Conservation (phyloP, 2,113 vertebrate genomes). For the Corydoras sp. region DNA sequence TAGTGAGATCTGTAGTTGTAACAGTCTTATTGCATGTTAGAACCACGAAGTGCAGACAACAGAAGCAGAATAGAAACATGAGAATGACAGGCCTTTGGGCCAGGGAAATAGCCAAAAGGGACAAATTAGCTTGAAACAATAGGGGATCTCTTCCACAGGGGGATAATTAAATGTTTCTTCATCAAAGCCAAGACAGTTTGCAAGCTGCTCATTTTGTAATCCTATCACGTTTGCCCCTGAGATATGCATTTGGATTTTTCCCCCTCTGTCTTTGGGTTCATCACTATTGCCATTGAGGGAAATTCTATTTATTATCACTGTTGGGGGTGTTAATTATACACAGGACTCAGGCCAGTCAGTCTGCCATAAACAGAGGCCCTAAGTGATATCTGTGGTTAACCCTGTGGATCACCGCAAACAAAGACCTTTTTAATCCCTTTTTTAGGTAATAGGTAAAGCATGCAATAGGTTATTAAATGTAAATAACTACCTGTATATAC, state of each 20-base stretch:
- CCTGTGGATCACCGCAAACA: slow-evolving; percentile 47
- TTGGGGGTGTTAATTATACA: slow-evolving; percentile 72
- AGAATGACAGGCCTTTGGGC: slow-evolving; percentile 64
- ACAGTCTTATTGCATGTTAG: slow-evolving; percentile 20
- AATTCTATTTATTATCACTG: slow-evolving; percentile 71
- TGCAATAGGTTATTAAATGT: neutral
- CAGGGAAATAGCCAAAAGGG: slow-evolving; percentile 76
- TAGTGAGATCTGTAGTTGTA: slow-evolving; percentile 19
- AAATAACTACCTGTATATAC: neutral
- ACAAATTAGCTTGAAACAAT: slow-evolving; percentile 82
- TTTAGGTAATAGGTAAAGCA: slow-evolving; percentile 24
- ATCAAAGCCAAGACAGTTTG: slow-evolving; percentile 87
- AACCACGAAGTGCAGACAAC: slow-evolving; percentile 45
- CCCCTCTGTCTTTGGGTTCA: slow-evolving; percentile 49
- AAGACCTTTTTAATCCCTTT: slow-evolving; percentile 59
- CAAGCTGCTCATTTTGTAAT: slow-evolving; percentile 89
- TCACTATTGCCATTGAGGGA: slow-evolving; percentile 55
- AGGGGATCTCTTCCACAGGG: slow-evolving; percentile 80
- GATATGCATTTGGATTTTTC: slow-evolving; percentile 59
- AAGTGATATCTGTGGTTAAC: slow-evolving; percentile 48
- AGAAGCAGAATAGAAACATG: slow-evolving; percentile 59
- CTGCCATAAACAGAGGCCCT: slow-evolving; percentile 59
- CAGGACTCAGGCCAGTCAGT: slow-evolving; percentile 53
- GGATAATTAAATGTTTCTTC: slow-evolving; percentile 88
- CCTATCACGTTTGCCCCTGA: slow-evolving; percentile 76